phyloP scores from a whole-genome alignment of 2,113 vertebrate species.

The Chiloscyllium plagiosum region DNA sequence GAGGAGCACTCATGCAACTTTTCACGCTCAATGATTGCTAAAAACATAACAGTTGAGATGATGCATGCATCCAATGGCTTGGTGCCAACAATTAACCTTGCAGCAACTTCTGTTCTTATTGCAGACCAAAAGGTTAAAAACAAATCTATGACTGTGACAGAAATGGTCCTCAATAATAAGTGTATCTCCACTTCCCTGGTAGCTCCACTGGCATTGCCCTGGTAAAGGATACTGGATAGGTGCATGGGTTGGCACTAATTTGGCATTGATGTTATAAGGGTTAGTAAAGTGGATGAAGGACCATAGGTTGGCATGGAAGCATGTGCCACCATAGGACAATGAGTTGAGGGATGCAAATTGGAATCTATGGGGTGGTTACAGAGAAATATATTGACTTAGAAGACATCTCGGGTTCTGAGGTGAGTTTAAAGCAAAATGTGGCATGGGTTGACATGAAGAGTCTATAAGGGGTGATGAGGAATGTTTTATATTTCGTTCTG shows the following conservation, averaged over 20 bases:
- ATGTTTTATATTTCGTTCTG: too few species aligned
- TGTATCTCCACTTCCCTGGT: not conserved
- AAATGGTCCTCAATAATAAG: not conserved
- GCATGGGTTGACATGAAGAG: too few species aligned
- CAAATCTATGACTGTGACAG: not conserved
- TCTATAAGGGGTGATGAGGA: too few species aligned
- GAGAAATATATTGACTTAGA: too few species aligned
- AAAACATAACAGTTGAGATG: not conserved
- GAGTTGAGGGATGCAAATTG: not conserved
- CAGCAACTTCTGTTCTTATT: not conserved
- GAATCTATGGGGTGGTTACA: not conserved
- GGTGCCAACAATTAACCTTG: not conserved
- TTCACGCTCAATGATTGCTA: not conserved
- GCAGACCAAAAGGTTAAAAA: not conserved
- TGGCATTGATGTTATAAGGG: too few species aligned
- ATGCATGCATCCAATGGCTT: not conserved
- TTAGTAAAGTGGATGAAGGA: too few species aligned
- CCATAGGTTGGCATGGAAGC: too few species aligned
- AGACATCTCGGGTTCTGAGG: too few species aligned
- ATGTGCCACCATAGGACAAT: too few species aligned
- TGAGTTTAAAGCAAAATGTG: too few species aligned
- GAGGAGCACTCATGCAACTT: not conserved
- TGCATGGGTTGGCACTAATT: too few species aligned
- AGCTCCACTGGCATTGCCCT: not conserved
- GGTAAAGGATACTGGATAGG: not conserved